A percentile compares a stretch with the other conserved stretches of the same genome.
Evolutionary conservation across 2,797 vertebrate species (phyloP).

Genomic region (Discoglossus pictus): DNA sequence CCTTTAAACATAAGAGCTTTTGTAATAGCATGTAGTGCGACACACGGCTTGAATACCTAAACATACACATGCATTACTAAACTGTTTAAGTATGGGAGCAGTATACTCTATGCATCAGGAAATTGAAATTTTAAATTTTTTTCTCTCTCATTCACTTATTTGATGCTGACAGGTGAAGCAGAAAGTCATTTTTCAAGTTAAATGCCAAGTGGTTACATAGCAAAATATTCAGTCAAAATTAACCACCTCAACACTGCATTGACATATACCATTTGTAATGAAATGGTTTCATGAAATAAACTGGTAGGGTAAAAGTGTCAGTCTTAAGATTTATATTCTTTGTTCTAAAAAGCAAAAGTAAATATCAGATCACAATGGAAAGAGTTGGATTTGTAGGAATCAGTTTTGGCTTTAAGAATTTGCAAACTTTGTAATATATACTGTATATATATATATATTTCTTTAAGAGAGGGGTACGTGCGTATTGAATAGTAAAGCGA

Average conservation of each 20-base stretch:
- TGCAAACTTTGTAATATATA: no score
- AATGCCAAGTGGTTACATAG: constrained; percentile 98
- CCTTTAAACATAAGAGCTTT: constrained; percentile 80
- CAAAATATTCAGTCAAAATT: constrained; percentile 95
- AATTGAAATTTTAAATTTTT: constrained; percentile 87
- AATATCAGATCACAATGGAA: no score
- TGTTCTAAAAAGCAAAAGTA: constrained; percentile 53
- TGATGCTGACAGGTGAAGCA: constrained; percentile 94
- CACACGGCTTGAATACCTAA: constrained; percentile 77
- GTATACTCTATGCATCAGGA: constrained; percentile 85
- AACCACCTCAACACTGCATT: constrained; percentile 86
- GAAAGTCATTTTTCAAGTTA: constrained; percentile 98
- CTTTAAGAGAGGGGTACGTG: no score
- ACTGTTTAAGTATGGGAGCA: constrained; percentile 80
- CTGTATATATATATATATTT: no score
- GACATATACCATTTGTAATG: constrained; percentile 82
- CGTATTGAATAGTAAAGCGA: no score
- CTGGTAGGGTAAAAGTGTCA: constrained; percentile 27
- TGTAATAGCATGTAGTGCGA: constrained; percentile 73
- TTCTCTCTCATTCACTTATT: constrained; percentile 84
- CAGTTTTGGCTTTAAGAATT: no score
- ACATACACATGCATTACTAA: constrained; percentile 70
- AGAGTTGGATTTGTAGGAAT: no score
- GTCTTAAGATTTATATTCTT: constrained; percentile 60
- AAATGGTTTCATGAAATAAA: constrained; percentile 64